Evolutionary conservation across 2,797 vertebrate genomes (phyloP).

Genomic region (Macrochelys suwanniensis): DNA sequence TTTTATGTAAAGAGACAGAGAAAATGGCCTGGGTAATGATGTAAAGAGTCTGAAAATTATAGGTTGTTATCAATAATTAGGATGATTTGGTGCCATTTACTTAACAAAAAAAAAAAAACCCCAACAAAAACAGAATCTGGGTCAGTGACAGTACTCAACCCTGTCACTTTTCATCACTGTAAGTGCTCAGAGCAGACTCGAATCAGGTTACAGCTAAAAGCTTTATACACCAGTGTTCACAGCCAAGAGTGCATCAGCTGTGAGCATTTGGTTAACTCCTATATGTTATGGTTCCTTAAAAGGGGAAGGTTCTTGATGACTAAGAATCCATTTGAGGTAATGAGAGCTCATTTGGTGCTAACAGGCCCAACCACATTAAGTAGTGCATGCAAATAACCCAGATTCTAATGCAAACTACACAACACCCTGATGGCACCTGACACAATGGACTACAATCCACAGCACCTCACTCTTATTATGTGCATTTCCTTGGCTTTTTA

Average conservation of each 20-base stretch:
- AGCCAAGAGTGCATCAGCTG: constrained; percentile 65
- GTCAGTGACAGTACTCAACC: constrained; percentile 62
- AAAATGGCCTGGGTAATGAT: constrained; percentile 44
- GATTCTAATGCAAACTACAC: background rate
- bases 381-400: constrained; percentile 38
- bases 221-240: constrained; percentile 68
- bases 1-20: constrained; percentile 32
- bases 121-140: constrained; percentile 16
- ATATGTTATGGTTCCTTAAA: constrained; percentile 52
- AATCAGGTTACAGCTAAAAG: constrained; percentile 78
- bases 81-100: constrained; percentile 62
- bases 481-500: background rate
- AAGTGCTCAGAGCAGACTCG: constrained; percentile 72
- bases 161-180: constrained; percentile 76
- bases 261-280: constrained; percentile 73
- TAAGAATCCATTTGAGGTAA: constrained; percentile 68
- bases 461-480: background rate
- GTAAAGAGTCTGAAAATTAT: constrained; percentile 56
- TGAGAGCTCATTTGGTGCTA: constrained; percentile 51
- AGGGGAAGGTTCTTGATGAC: constrained; percentile 51
- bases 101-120: constrained; percentile 46
- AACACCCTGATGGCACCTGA: background rate
- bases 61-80: constrained; percentile 73
- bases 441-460: background rate
- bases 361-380: constrained; percentile 43